Evolutionary conservation across 2,888 invertebrate species (phyloP).

Genomic region (Tribolium freemani): DNA sequence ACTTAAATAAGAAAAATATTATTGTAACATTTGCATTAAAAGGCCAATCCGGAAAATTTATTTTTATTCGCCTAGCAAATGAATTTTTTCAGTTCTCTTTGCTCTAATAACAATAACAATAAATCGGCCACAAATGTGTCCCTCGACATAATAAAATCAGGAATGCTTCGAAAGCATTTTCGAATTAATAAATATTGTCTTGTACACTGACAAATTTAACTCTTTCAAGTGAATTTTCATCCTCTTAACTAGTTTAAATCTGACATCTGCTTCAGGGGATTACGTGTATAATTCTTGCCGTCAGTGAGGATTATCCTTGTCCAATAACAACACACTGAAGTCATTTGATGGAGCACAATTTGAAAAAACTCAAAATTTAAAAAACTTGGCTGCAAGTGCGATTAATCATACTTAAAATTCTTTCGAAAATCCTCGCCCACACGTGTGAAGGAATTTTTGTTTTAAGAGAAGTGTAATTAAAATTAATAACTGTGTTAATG

Average conservation of each 20-base stretch:
- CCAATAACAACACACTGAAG: not conserved
- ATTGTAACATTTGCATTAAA: too few relatives aligned
- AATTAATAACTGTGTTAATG: constrained; percentile 34
- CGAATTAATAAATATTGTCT: not conserved
- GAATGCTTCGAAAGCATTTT: constrained; percentile 5
- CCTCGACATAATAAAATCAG: constrained; percentile 8
- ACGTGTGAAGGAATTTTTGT: constrained; percentile 6
- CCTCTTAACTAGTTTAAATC: not conserved
- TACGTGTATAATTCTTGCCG: not conserved
- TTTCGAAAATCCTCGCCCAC: not conserved
- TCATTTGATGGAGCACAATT: too few relatives aligned
- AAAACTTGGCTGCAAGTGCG: too few relatives aligned
- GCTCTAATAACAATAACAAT: constrained; percentile 4
- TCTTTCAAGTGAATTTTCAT: not conserved
- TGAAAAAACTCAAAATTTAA: too few relatives aligned
- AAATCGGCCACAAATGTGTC: constrained; percentile 27
- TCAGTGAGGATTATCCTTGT: constrained; percentile 3
- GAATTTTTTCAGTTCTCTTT: not conserved
- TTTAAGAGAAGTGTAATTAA: constrained; percentile 12
- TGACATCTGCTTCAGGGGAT: not conserved
- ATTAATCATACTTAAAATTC: constrained; percentile 8
- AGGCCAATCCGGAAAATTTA: not conserved
- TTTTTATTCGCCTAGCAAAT: not conserved
- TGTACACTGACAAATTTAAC: not conserved
- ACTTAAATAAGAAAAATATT: too few relatives aligned